Evolutionary conservation across 2,888 invertebrate species (phyloP).

Genomic region (Tachystola acroxantha): DNA sequence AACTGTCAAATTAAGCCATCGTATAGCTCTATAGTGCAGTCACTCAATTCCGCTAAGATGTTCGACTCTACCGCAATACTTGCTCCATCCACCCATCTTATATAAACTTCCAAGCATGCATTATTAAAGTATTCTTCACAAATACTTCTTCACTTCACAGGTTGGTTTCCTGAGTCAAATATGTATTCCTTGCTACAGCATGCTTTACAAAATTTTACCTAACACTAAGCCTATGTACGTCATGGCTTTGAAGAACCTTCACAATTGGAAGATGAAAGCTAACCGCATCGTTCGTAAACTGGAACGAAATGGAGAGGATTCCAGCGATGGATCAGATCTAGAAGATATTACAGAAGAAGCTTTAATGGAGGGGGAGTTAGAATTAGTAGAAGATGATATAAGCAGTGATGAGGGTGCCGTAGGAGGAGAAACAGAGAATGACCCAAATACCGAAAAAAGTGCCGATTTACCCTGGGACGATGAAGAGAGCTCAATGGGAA

Average conservation of each 20-base stretch:
- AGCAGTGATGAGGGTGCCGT: not conserved
- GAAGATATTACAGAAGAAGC: constrained; percentile 4
- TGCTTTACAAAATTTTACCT: constrained; percentile 83
- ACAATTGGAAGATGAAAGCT: constrained; percentile 38
- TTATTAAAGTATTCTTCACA: too few relatives aligned
- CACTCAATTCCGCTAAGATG: too few relatives aligned
- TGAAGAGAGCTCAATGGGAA: not conserved
- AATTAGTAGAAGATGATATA: not conserved
- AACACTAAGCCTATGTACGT: constrained; percentile 83
- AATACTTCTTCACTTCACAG: too few relatives aligned
- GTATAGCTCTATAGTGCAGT: too few relatives aligned
- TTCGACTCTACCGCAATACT: too few relatives aligned
- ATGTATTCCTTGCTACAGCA: constrained; percentile 88
- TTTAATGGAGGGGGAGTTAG: not conserved
- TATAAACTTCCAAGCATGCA: too few relatives aligned
- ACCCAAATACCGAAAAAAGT: too few relatives aligned
- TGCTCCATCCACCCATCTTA: too few relatives aligned
- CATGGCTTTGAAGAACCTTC: constrained; percentile 79
- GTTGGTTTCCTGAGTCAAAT: constrained; percentile 89
- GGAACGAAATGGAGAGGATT: constrained; percentile 4
- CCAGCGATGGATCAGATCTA: not conserved
- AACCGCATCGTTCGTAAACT: constrained; percentile 6
- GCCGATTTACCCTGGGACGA: constrained; percentile 1
- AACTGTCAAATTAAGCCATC: too few relatives aligned
- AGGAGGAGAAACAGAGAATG: not conserved